Percentiles rank a stretch among this genome's conserved stretches.
Conservation (phyloP, 2,888 invertebrate genomes). For the Spodoptera exigua region DNA sequence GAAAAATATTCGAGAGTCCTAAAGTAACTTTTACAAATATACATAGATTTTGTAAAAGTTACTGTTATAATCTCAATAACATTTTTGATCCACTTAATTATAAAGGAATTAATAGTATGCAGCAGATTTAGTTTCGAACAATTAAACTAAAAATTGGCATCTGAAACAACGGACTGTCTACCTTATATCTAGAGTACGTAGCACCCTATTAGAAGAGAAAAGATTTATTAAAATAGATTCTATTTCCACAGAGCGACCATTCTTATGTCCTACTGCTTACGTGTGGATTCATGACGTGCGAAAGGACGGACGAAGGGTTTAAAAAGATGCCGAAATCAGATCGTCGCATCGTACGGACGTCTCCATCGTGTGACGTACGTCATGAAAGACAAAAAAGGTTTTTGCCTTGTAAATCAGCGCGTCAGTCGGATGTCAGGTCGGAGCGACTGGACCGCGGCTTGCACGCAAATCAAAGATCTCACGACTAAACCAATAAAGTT, state of each 20-base stretch:
- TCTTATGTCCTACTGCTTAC: slow-evolving; percentile 56
- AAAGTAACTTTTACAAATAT: no score
- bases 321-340: slow-evolving; percentile 86
- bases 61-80: no score
- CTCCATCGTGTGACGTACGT: slow-evolving; percentile 79
- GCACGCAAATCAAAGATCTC: slow-evolving; percentile 75
- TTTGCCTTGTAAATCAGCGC: slow-evolving; percentile 84
- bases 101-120: slow-evolving; percentile 8
- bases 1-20: no score
- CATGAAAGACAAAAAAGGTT: slow-evolving; percentile 76
- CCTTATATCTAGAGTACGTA: slow-evolving; percentile 22
- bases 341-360: slow-evolving; percentile 74
- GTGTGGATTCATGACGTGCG: slow-evolving; percentile 66
- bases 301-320: slow-evolving; percentile 72
- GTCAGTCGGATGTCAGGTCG: slow-evolving; percentile 65
- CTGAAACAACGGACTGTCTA: slow-evolving; percentile 17
- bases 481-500: slow-evolving; percentile 65
- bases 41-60: no score
- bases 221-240: slow-evolving; percentile 43
- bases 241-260: slow-evolving; percentile 51
- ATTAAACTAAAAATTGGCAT: slow-evolving; percentile 42
- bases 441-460: slow-evolving; percentile 50
- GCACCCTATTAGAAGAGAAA: slow-evolving; percentile 18
- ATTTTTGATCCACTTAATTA: no score
- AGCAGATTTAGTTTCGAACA: slow-evolving; percentile 52